Conservation (phyloP, 2,113 vertebrate species). For the Perca flavescens region DNA sequence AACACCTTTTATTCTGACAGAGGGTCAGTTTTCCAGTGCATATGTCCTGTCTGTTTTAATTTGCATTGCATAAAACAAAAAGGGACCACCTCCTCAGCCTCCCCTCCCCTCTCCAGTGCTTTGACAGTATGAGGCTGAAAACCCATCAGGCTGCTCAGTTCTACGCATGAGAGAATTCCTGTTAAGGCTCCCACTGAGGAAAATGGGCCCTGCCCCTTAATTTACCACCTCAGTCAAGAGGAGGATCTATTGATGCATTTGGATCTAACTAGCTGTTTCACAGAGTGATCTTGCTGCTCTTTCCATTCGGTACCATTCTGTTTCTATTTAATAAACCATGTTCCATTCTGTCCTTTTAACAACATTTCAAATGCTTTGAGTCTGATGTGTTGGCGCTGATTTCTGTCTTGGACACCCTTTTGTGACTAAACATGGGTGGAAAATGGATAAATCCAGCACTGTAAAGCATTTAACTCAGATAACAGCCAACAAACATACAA, state of each 20-base stretch:
- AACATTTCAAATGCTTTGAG: conserved; percentile 17
- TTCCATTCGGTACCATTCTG: conserved; percentile 3
- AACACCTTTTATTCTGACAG: neutral
- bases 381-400: neutral
- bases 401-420: neutral
- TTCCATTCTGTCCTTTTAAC: conserved; percentile 27
- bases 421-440: neutral
- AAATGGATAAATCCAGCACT: conserved; percentile 12
- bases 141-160: conserved; percentile 69
- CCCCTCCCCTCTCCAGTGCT: neutral
- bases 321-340: conserved; percentile 18
- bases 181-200: conserved; percentile 71
- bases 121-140: conserved; percentile 66
- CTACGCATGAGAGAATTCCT: conserved; percentile 74
- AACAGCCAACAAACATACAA: too few relatives aligned
- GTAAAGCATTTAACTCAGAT: neutral
- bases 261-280: conserved; percentile 66
- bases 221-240: conserved; percentile 68
- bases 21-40: conserved; percentile 12
- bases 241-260: conserved; percentile 64
- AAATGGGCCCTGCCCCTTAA: conserved; percentile 74
- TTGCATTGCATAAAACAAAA: conserved; percentile 38
- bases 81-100: neutral
- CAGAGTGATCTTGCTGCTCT: conserved; percentile 35
- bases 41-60: conserved; percentile 28